These are phyloP conservation scores for Plagodis dolabraria DNA, from an alignment of 2,888 invertebrate species.

Conservation along the genomic window DNA sequence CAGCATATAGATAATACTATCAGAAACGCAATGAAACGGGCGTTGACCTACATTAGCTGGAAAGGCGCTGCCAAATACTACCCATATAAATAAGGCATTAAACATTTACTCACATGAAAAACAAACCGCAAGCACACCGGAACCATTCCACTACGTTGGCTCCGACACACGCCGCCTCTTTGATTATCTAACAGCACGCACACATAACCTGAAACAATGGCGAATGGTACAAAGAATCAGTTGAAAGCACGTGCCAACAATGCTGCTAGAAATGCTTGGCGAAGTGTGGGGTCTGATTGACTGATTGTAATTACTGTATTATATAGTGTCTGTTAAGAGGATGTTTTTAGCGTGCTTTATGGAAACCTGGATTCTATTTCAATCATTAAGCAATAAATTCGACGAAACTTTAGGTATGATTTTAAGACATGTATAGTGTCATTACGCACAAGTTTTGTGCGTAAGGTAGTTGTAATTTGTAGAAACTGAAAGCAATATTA, in stretches of 20 bases:
- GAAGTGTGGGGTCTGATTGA: slow-evolving; percentile 7
- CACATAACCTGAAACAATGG: slow-evolving; percentile 79
- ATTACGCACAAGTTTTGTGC: too few species aligned
- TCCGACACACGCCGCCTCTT: slow-evolving; percentile 50
- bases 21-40: background rate
- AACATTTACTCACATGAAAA: slow-evolving; percentile 70
- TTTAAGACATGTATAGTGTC: too few species aligned
- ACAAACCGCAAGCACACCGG: slow-evolving; percentile 73
- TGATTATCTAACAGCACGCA: slow-evolving; percentile 75
- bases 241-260: slow-evolving; percentile 28
- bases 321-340: background rate
- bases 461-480: too few species aligned
- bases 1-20: background rate
- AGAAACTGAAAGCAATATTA: too few species aligned
- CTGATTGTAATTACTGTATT: slow-evolving; percentile 1
- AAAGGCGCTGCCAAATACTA: slow-evolving; percentile 6
- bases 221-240: slow-evolving; percentile 34
- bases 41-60: slow-evolving; percentile 5
- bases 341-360: too few species aligned
- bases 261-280: slow-evolving; percentile 10
- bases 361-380: too few species aligned
- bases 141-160: slow-evolving; percentile 80
- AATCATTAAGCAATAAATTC: too few species aligned
- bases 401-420: too few species aligned
- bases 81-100: slow-evolving; percentile 17